Conservation (phyloP, 2,113 vertebrate species). For the Ursus arctos region DNA sequence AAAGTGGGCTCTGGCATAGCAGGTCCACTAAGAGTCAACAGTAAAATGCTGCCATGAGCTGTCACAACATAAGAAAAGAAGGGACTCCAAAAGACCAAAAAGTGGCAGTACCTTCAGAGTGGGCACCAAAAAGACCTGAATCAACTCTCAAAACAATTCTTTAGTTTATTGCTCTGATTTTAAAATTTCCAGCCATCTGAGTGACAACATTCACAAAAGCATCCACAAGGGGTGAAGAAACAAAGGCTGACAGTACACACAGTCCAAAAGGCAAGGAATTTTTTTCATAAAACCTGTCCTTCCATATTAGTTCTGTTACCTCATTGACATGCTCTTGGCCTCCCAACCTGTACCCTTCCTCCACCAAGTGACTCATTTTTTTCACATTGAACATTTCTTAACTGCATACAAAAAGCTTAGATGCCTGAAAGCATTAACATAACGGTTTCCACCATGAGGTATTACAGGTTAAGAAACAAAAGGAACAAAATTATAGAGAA, state of each 20-base stretch:
- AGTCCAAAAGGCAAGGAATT: background rate
- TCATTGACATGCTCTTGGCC: background rate
- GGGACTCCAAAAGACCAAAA: background rate
- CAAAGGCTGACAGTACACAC: background rate
- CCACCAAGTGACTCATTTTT: constrained; percentile 36
- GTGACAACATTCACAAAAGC: constrained; percentile 33
- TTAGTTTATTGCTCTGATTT: constrained; percentile 22
- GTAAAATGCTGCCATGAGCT: background rate
- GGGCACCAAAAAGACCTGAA: background rate
- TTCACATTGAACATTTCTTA: background rate
- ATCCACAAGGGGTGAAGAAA: constrained; percentile 38
- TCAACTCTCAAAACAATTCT: constrained; percentile 44
- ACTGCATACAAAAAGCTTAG: constrained; percentile 37
- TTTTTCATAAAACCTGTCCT: constrained; percentile 20
- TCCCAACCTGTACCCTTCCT: background rate
- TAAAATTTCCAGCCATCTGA: constrained; percentile 38
- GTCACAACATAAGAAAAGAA: background rate
- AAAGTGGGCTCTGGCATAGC: constrained; percentile 65
- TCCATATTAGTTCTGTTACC: background rate
- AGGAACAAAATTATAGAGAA: constrained; percentile 45
- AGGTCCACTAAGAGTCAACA: constrained; percentile 62
- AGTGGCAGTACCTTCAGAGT: background rate
- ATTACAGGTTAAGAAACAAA: constrained; percentile 61
- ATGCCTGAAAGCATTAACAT: constrained; percentile 21
- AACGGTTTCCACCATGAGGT: background rate